These are phyloP conservation scores for Tachina grossa DNA, from an alignment of 2,888 invertebrate species.

Conservation along the genomic window DNA sequence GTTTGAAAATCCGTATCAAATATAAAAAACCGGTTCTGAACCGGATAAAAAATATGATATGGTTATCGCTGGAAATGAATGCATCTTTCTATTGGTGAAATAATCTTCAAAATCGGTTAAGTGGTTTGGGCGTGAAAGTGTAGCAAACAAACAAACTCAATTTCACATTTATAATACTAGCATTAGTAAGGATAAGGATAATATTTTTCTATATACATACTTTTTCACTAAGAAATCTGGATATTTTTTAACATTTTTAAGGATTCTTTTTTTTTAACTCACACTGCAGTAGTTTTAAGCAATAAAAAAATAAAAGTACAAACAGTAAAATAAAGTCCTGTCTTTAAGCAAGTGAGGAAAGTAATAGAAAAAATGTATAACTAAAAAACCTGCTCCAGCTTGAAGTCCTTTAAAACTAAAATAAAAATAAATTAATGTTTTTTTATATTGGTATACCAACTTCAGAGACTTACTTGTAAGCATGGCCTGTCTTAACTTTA, in stretches of 20 bases:
- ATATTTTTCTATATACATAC: conserved; percentile 42
- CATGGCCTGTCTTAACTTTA: conserved; percentile 41
- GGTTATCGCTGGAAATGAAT: too few species aligned
- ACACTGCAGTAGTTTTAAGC: conserved; percentile 58
- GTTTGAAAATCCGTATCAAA: too few species aligned
- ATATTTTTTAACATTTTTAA: conserved; percentile 70
- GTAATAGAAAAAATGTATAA: not conserved
- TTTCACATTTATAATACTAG: too few species aligned
- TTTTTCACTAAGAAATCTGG: not conserved
- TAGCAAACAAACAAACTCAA: too few species aligned
- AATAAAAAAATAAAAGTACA: conserved; percentile 30
- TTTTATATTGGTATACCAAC: conserved; percentile 12
- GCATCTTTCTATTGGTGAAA: too few species aligned
- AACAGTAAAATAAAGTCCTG: conserved; percentile 60
- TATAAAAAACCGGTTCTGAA: too few species aligned
- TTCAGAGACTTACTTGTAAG: not conserved
- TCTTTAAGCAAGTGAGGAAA: conserved; percentile 48
- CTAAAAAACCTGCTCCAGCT: not conserved
- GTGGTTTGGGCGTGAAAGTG: too few species aligned
- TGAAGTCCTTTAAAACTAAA: conserved; percentile 20
- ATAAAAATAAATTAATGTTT: conserved; percentile 24
- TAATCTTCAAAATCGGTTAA: too few species aligned
- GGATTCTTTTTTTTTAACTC: conserved; percentile 70
- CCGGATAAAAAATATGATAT: too few species aligned
- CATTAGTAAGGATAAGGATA: too few species aligned